These are phyloP conservation scores for Turritopsis rubra DNA, from an alignment of 30 jellyfish, hydroid and myxozoan genomes.

Conservation along the genomic window DNA sequence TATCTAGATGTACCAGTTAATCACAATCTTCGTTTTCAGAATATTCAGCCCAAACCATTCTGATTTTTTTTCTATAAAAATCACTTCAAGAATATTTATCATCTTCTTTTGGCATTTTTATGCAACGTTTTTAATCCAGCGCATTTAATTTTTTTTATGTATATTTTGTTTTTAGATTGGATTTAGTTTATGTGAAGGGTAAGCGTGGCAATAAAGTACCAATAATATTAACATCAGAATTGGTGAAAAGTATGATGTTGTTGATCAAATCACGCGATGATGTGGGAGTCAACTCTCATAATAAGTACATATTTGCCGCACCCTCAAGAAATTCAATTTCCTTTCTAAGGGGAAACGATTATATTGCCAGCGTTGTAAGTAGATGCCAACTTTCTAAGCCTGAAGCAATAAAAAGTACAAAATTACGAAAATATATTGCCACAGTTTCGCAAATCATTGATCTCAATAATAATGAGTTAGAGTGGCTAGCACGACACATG, in stretches of 20 bases:
- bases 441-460: slow-evolving; percentile 47
- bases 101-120: too few relatives aligned
- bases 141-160: too few relatives aligned
- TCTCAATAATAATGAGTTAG: slow-evolving; percentile 32
- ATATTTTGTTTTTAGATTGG: slow-evolving; percentile 18
- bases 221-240: background rate
- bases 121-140: too few relatives aligned
- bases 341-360: slow-evolving; percentile 37
- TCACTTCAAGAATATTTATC: too few relatives aligned
- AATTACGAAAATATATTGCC: slow-evolving; percentile 44
- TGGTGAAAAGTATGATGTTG: background rate
- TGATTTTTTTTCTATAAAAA: slow-evolving; percentile 1
- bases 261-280: slow-evolving; percentile 12
- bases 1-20: background rate
- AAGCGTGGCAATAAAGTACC: slow-evolving; percentile 27
- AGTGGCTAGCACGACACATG: slow-evolving; percentile 54
- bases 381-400: slow-evolving; percentile 26
- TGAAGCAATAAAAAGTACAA: slow-evolving; percentile 26
- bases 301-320: slow-evolving; percentile 38
- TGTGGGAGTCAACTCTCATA: slow-evolving; percentile 32
- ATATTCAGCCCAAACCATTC: background rate
- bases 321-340: slow-evolving; percentile 37
- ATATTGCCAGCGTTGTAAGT: slow-evolving; percentile 26
- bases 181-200: slow-evolving; percentile 23
- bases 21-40: too few relatives aligned